These are phyloP conservation scores for Varanus komodoensis DNA, from an alignment of 2,113 vertebrate species.

Conservation along the genomic window DNA sequence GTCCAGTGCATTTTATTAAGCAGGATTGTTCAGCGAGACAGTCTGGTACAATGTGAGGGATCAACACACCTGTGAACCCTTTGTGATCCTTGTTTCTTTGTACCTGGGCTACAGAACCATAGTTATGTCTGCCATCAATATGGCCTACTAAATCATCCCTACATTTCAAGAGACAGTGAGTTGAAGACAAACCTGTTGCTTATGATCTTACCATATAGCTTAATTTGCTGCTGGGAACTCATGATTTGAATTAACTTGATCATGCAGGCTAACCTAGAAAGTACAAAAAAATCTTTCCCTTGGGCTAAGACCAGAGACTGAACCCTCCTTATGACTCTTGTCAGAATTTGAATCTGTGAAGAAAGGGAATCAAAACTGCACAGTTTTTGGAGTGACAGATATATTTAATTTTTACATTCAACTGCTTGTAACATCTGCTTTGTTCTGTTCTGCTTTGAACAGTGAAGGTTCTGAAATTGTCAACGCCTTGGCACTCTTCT, in stretches of 20 bases:
- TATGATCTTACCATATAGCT: background rate
- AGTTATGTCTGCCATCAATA: background rate
- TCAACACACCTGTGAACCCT: conserved; percentile 1
- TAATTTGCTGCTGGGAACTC: background rate
- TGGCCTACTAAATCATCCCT: background rate
- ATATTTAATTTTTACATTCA: conserved; percentile 24
- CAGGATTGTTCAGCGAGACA: background rate
- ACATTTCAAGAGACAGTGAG: background rate
- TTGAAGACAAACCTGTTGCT: background rate
- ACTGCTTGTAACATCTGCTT: conserved; percentile 19
- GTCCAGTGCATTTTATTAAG: conserved; percentile 12
- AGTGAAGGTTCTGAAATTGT: conserved; percentile 92
- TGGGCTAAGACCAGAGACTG: background rate
- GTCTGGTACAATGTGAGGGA: background rate
- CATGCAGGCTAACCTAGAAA: background rate
- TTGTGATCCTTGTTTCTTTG: background rate
- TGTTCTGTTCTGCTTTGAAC: conserved; percentile 48
- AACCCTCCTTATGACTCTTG: background rate
- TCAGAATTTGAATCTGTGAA: background rate
- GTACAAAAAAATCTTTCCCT: background rate
- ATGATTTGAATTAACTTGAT: background rate
- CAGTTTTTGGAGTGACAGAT: conserved; percentile 1
- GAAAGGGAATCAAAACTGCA: background rate
- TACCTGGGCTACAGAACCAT: too few relatives aligned
- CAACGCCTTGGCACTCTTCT: conserved; percentile 87